Base-by-base conservation (phyloP, 2,113 vertebrate genomes). In the Petroica traversi region DNA sequence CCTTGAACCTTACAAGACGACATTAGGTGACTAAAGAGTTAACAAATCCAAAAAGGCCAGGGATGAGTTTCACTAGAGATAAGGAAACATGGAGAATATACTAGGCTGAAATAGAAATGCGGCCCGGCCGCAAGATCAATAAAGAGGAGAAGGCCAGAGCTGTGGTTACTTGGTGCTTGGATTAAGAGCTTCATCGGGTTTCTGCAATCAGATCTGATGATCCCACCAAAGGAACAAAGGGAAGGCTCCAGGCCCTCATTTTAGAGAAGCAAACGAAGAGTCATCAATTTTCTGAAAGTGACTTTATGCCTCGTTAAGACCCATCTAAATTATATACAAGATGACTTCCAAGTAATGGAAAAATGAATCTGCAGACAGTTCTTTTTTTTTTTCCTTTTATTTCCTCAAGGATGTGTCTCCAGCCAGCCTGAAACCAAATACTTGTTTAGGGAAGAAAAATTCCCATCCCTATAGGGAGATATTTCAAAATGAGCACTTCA, bases 271-370 rank as follows among this genome's bases (percentile, higher is more conserved):
- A 13, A 92, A 93, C 3, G 2, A 87, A 93, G 86, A 90, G 69
- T 91, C 95, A 95, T 94, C 95, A 89, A 75, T 97, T 96, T 96
- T 88, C 92, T 87, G 61, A 86, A 94, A 94, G 96, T 95, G 95
- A 95, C 92, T 96, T 94, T 78, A 96, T 93, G 95, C 91, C 93
- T 96, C 86, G 79, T 95, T 97, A 96, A 96, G 89, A 94, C 72
- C 92, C 72, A 95, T 94, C 92, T 96, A 94, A 95, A 96, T 95
- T 95, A 92, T 83, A 94, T 81, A 96, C 93, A 94, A 87, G 93
- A 92, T 93, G 92, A 96, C 75, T 95, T 95, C 93, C 88, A 94
- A 94, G 90, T 96, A 96, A 96, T 92, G 88, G 82, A 90, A 95
- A 96, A 96, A 96, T 84, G 89, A 93, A 95, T 92, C 78, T 74